These are phyloP conservation scores for Gallinago nigripennis DNA, from an alignment of 2,797 vertebrate species.

Conservation along the genomic window DNA sequence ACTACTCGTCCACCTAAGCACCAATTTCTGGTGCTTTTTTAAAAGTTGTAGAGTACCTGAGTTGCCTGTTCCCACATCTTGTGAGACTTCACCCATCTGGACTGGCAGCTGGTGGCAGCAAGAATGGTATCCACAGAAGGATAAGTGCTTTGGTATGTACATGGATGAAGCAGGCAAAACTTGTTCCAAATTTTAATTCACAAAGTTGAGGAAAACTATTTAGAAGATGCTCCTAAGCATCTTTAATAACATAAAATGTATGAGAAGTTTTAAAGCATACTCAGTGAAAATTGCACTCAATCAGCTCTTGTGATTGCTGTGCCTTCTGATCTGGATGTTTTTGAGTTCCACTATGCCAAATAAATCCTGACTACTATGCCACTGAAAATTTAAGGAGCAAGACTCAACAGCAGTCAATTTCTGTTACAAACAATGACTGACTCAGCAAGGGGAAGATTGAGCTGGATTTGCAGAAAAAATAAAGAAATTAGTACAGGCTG, in stretches of 20 bases:
- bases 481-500: neutral
- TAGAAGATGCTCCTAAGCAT: neutral
- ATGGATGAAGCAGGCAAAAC: neutral
- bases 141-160: neutral
- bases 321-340: neutral
- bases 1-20: neutral
- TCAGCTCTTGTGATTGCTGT: neutral
- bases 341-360: neutral
- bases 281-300: neutral
- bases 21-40: neutral
- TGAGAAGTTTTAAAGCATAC: neutral
- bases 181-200: neutral
- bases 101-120: neutral
- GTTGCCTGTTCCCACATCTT: neutral
- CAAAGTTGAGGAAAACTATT: neutral
- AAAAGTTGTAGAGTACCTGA: neutral
- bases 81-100: neutral
- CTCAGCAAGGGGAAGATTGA: constrained; percentile 1
- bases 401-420: neutral
- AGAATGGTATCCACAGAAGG: neutral
- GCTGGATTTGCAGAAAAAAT: neutral
- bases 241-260: neutral
- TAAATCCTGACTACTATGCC: neutral
- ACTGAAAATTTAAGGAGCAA: neutral
- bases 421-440: neutral